Percentiles rank a stretch among this genome's conserved stretches.
Conservation (phyloP, 2,113 vertebrate species). For the Tachycineta bicolor region DNA sequence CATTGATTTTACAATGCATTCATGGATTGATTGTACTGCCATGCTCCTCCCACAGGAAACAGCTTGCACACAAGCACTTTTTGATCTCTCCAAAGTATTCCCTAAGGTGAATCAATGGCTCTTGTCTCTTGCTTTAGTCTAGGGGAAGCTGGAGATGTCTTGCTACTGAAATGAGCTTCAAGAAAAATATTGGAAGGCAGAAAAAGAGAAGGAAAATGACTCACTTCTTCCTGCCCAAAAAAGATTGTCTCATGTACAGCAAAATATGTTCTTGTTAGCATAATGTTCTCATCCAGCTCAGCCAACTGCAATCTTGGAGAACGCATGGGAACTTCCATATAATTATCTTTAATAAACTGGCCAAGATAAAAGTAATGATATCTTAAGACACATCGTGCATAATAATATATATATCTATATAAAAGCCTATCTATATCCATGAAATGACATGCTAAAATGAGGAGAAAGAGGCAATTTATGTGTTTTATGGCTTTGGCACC, state of each 20-base stretch:
- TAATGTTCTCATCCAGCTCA: background rate
- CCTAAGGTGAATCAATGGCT: slow-evolving; percentile 71
- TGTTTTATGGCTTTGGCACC: slow-evolving; percentile 21
- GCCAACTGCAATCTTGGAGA: slow-evolving; percentile 3
- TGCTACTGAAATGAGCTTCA: slow-evolving; percentile 26
- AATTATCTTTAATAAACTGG: slow-evolving; percentile 63
- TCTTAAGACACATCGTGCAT: slow-evolving; percentile 32
- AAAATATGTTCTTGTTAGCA: slow-evolving; percentile 35
- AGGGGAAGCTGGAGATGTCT: slow-evolving; percentile 35
- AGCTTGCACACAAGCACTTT: slow-evolving; percentile 72
- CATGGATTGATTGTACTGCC: slow-evolving; percentile 88
- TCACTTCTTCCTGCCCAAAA: background rate
- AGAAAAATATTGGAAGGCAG: background rate
- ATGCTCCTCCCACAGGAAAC: slow-evolving; percentile 82
- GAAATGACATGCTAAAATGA: slow-evolving; percentile 47
- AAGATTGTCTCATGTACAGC: background rate
- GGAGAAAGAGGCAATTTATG: slow-evolving; percentile 30
- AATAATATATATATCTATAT: slow-evolving; percentile 48
- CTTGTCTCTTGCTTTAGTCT: slow-evolving; percentile 49
- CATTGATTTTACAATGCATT: slow-evolving; percentile 95
- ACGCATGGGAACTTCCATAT: background rate
- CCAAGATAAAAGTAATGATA: slow-evolving; percentile 41
- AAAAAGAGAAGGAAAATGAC: background rate
- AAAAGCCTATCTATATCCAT: slow-evolving; percentile 26
- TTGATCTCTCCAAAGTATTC: slow-evolving; percentile 72